Conservation (phyloP, 1,140 invertebrate species). For the Harpegnathos saltator region DNA sequence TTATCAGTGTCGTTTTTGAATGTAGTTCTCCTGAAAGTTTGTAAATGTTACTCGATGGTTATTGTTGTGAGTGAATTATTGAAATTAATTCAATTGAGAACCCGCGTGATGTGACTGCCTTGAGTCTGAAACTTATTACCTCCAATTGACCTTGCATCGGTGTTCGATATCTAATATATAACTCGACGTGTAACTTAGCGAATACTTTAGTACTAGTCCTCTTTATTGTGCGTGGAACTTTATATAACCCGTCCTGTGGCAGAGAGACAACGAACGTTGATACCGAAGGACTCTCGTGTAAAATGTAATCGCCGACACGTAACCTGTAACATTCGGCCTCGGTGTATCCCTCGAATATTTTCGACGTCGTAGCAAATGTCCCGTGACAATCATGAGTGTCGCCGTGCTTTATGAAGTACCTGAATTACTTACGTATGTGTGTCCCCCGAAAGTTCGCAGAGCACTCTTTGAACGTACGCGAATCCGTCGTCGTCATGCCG, state of each 20-base stretch:
- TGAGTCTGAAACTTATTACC: conserved; percentile 61
- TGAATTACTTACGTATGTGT: conserved; percentile 15
- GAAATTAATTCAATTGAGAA: conserved; percentile 53
- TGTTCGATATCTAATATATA: conserved; percentile 69
- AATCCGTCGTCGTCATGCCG: not conserved
- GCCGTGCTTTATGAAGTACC: conserved; percentile 37
- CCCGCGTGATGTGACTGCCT: conserved; percentile 63
- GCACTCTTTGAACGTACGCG: conserved; percentile 2
- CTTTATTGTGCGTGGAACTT: conserved; percentile 55
- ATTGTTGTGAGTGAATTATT: conserved; percentile 76
- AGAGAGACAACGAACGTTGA: conserved; percentile 2
- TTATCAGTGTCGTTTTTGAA: conserved; percentile 81
- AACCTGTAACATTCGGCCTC: conserved; percentile 42
- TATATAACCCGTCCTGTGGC: conserved; percentile 58
- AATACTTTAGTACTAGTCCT: conserved; percentile 67
- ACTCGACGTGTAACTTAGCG: conserved; percentile 65
- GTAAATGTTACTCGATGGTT: conserved; percentile 79
- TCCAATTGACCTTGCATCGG: conserved; percentile 69
- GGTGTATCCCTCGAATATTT: conserved; percentile 29
- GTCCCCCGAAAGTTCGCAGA: conserved; percentile 39
- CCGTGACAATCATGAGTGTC: conserved; percentile 43
- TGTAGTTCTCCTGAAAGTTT: conserved; percentile 79
- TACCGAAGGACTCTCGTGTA: conserved; percentile 7
- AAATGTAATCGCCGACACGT: conserved; percentile 1
- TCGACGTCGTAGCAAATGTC: conserved; percentile 40